Evolutionary conservation across 2,113 vertebrate genomes (phyloP).

Genomic region (Tachysurus fulvidraco): DNA sequence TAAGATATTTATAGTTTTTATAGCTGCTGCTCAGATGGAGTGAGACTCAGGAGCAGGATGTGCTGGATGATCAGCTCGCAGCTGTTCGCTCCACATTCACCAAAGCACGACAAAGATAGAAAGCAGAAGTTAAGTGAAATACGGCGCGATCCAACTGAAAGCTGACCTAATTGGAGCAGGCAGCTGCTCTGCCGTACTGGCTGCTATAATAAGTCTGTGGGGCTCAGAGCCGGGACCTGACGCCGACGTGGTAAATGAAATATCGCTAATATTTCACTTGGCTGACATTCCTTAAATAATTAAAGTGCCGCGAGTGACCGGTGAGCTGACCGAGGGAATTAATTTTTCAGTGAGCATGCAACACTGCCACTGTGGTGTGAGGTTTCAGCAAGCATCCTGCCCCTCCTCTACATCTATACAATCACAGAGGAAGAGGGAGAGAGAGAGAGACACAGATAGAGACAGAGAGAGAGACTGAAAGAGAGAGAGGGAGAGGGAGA

Average conservation of each 20-base stretch:
- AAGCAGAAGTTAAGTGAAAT: neutral
- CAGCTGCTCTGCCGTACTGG: constrained; percentile 71
- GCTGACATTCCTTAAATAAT: constrained; percentile 71
- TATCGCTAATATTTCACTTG: constrained; percentile 66
- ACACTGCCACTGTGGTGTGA: constrained; percentile 49
- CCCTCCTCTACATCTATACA: neutral
- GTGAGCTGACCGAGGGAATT: constrained; percentile 58
- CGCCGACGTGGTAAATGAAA: constrained; percentile 67
- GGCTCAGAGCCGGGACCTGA: constrained; percentile 45
- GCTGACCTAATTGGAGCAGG: constrained; percentile 70
- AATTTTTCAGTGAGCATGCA: constrained; percentile 60
- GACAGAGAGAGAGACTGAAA: neutral
- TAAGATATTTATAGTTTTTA: constrained; percentile 8
- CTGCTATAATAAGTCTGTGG: constrained; percentile 68
- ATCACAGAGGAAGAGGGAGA: neutral
- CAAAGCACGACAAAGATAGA: constrained; percentile 17
- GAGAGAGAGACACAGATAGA: neutral
- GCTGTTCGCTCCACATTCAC: neutral
- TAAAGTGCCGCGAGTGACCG: constrained; percentile 56
- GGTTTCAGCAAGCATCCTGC: constrained; percentile 57
- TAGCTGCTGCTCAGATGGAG: neutral
- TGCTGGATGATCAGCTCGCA: constrained; percentile 13
- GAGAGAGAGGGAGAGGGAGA: neutral
- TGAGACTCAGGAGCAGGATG: neutral
- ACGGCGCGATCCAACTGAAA: neutral